A percentile compares a stretch with the other conserved stretches of the same genome.
These are phyloP conservation scores for Sylvilagus floridanus DNA, from an alignment of 2,797 vertebrate species.

Conservation along the genomic window DNA sequence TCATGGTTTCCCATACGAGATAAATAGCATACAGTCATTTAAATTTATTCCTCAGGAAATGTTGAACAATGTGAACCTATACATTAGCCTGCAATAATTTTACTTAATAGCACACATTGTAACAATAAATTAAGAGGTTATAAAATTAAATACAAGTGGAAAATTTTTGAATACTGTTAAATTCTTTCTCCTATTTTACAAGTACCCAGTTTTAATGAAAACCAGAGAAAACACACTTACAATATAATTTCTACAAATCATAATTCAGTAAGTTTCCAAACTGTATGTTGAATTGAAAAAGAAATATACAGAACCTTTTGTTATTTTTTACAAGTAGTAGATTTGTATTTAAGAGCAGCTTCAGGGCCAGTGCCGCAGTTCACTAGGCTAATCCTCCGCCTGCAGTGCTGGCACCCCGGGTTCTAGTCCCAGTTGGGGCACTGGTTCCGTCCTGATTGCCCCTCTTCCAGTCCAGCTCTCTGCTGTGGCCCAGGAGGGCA, in stretches of 20 bases:
- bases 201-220: not conserved
- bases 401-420: too few relatives aligned
- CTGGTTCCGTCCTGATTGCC: too few relatives aligned
- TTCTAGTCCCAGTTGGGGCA: too few relatives aligned
- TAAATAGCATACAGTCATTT: not conserved
- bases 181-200: not conserved
- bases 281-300: conserved; percentile 17
- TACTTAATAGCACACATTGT: conserved; percentile 10
- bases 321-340: not conserved
- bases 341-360: not conserved
- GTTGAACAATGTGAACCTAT: not conserved
- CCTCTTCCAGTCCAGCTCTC: too few relatives aligned
- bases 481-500: too few relatives aligned
- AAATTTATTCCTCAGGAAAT: conserved; percentile 21
- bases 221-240: not conserved
- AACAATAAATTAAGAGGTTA: not conserved
- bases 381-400: too few relatives aligned
- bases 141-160: conserved; percentile 17
- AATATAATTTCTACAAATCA: not conserved
- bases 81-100: not conserved
- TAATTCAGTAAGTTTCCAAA: not conserved
- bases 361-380: not conserved
- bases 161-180: not conserved
- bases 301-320: not conserved
- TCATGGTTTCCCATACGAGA: not conserved